A percentile compares a stretch with the other conserved stretches of the same genome.
These are phyloP conservation scores for Microtus pennsylvanicus DNA, from an alignment of 2,113 vertebrate genomes.

Conservation along the genomic window DNA sequence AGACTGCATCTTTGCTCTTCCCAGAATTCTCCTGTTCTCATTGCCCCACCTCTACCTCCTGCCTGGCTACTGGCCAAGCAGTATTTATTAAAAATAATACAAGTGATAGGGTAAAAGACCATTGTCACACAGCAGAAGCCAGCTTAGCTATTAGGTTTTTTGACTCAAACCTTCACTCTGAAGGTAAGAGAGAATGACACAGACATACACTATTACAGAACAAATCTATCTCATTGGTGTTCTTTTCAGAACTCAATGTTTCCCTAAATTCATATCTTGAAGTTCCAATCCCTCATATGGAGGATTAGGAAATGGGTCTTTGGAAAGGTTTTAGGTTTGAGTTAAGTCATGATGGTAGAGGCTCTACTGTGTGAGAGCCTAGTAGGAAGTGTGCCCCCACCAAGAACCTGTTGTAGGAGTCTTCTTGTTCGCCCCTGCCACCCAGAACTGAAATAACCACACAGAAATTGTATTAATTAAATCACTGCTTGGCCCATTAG, in stretches of 20 bases:
- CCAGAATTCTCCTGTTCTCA: too few relatives aligned
- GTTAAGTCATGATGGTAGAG: background rate
- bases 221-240: background rate
- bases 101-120: too few relatives aligned
- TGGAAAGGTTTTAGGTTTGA: background rate
- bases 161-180: background rate
- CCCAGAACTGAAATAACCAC: too few relatives aligned
- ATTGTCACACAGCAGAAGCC: too few relatives aligned
- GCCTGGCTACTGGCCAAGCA: too few relatives aligned
- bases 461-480: too few relatives aligned
- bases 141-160: background rate
- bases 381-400: background rate
- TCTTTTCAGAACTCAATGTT: background rate
- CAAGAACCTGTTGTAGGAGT: background rate
- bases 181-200: background rate
- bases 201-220: background rate
- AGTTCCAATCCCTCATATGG: background rate
- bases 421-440: rapidly evolving
- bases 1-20: too few relatives aligned
- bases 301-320: background rate
- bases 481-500: too few relatives aligned
- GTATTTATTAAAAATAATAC: too few relatives aligned
- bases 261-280: background rate
- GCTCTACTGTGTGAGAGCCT: background rate
- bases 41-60: too few relatives aligned